Base-by-base conservation (phyloP, 92 coral and sea anemone species). In the Nematostella vectensis region DNA sequence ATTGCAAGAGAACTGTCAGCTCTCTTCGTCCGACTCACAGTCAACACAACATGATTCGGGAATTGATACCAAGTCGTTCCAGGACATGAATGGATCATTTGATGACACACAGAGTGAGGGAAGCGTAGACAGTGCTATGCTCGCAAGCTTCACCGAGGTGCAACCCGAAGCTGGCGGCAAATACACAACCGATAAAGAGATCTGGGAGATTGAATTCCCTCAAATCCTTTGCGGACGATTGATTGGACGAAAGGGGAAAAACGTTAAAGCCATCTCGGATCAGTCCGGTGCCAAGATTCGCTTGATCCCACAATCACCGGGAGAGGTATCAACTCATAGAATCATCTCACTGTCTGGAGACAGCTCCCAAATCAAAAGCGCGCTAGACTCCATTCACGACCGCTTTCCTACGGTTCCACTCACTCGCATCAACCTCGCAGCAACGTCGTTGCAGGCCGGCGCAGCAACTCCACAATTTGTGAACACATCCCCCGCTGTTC, bases 201-300 rank as follows among this genome's bases (percentile, higher is more conserved):
- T 88, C 22, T 91, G 98, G 83, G 98, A 91, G 48, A 55, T 91
- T 15, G 98, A 91, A 50, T 91, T 91, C 55, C 98, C 98, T 0
- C 98, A 91, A 77, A 88, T 83, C 11, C 65, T 91, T 4, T 91
- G 98, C 37, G 98, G 98, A 47, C 69, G 98, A 26, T 69, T 91
- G 4, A 91, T 91, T 53, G 98, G 98, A 11, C 88, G 94, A 24
- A 91, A 91, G 48, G 98, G 98, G 21, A 91, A 91, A 52, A 91
- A 91, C 47, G 98, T 91, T 0, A 80, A 80, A 30, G 83, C 81
- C 6, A 81, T 91, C 12, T 91, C 98, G 0, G 95, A 85, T 43
- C 69, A 45, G 24, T 81, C 95, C 23, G 98, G 98, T 13, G 83
- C 98, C 2, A 91, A 91, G 50, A 85, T 91, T 40, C 95, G 98